These are phyloP conservation scores for Centrocercus urophasianus DNA, from an alignment of 2,113 vertebrate species.

Conservation along the genomic window DNA sequence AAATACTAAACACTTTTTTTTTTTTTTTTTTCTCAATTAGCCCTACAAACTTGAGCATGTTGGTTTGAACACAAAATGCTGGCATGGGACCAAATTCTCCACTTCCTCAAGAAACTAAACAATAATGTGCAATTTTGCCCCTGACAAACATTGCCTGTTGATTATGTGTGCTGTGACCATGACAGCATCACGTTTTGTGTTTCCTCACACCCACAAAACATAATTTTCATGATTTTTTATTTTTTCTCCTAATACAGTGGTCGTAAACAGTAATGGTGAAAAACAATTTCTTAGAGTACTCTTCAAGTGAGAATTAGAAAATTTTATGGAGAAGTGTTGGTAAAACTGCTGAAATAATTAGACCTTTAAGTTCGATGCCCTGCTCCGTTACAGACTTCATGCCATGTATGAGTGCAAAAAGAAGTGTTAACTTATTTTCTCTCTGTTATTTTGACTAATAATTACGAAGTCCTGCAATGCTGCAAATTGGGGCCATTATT, in stretches of 20 bases:
- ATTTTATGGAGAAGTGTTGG: neutral
- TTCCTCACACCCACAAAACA: neutral
- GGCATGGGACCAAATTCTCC: neutral
- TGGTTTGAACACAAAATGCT: neutral
- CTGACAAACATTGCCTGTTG: neutral
- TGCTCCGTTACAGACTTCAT: neutral
- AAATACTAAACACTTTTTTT: neutral
- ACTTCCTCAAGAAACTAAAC: neutral
- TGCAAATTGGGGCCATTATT: fast-evolving
- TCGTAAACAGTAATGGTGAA: neutral
- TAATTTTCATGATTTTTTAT: neutral
- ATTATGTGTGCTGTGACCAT: neutral
- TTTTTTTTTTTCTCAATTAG: neutral
- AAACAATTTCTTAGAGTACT: neutral
- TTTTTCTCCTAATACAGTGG: neutral
- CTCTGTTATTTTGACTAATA: neutral
- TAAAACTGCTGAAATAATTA: neutral
- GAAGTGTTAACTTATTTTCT: neutral
- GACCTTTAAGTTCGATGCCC: neutral
- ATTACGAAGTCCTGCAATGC: neutral
- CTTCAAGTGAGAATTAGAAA: neutral
- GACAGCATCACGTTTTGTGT: neutral
- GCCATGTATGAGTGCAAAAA: neutral
- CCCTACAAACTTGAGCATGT: neutral
- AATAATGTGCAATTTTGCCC: neutral